These are phyloP conservation scores for Tachuris rubrigastra DNA, from an alignment of 2,113 vertebrate species.

Conservation along the genomic window DNA sequence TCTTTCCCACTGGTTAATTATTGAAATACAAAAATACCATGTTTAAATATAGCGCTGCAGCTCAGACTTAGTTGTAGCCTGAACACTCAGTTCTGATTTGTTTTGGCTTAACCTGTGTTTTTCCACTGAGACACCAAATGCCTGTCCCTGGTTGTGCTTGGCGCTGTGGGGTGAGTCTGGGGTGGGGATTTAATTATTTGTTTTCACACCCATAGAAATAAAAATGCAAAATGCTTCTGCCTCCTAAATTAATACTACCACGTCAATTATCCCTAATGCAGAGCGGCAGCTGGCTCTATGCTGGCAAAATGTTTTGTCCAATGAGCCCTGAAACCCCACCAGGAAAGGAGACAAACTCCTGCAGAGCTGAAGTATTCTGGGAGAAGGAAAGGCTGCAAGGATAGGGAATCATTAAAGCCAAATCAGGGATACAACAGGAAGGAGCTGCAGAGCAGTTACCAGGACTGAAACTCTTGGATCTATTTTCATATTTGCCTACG, in stretches of 20 bases:
- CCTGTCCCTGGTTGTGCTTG: neutral
- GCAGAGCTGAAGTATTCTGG: neutral
- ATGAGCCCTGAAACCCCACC: neutral
- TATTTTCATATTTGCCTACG: neutral
- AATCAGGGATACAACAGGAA: neutral
- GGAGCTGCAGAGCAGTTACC: neutral
- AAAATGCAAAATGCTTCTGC: neutral
- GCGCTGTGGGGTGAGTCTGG: neutral
- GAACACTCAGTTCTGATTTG: neutral
- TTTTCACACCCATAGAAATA: neutral
- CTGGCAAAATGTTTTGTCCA: neutral
- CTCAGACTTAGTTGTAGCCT: neutral
- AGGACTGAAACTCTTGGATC: neutral
- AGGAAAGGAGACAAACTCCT: neutral
- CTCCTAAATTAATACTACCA: neutral
- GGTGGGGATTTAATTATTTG: neutral
- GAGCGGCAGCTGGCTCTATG: neutral
- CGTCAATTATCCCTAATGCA: neutral
- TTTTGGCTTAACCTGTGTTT: slow-evolving; percentile 55
- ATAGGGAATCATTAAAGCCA: neutral
- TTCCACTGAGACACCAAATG: neutral
- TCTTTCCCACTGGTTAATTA: slow-evolving; percentile 57
- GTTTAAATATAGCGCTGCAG: slow-evolving; percentile 41
- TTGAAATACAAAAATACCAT: slow-evolving; percentile 60
- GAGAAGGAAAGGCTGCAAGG: neutral